phyloP scores from a whole-genome alignment of 2,797 vertebrate species.

The Carduelis carduelis region DNA sequence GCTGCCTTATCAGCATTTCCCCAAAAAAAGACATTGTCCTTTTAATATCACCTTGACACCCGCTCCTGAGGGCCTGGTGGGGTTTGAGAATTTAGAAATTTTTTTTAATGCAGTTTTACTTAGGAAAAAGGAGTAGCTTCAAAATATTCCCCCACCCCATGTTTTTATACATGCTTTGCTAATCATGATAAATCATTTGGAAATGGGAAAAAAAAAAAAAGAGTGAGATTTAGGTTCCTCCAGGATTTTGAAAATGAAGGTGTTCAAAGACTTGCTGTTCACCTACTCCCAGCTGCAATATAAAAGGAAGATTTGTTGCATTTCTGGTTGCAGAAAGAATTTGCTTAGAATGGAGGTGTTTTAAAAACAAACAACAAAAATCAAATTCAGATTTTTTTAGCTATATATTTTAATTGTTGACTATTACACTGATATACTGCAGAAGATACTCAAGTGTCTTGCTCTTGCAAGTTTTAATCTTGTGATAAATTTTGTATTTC shows the following conservation, averaged over 20 bases:
- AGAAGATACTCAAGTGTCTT: not conserved
- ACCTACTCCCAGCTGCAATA: not conserved
- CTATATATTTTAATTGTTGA: not conserved
- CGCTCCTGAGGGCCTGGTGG: accelerated
- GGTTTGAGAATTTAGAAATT: not conserved
- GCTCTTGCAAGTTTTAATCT: not conserved
- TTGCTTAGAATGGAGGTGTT: not conserved
- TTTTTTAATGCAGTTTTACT: not conserved
- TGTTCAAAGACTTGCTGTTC: not conserved
- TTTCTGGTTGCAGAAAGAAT: not conserved
- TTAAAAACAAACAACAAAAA: not conserved
- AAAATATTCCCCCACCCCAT: not conserved
- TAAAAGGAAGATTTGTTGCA: not conserved
- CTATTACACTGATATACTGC: not conserved
- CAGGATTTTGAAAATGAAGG: not conserved
- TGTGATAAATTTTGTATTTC: not conserved
- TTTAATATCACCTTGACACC: not conserved
- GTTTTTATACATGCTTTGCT: not conserved
- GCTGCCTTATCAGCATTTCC: slow-evolving; percentile 47
- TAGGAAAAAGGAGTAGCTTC: not conserved
- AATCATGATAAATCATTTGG: not conserved
- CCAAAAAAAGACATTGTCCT: not conserved
- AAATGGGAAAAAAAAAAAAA: too few species aligned
- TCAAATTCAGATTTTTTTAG: not conserved
- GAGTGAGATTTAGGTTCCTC: not conserved